These are phyloP conservation scores for Strix occidentalis DNA, from an alignment of 2,797 vertebrate genomes.

Conservation along the genomic window DNA sequence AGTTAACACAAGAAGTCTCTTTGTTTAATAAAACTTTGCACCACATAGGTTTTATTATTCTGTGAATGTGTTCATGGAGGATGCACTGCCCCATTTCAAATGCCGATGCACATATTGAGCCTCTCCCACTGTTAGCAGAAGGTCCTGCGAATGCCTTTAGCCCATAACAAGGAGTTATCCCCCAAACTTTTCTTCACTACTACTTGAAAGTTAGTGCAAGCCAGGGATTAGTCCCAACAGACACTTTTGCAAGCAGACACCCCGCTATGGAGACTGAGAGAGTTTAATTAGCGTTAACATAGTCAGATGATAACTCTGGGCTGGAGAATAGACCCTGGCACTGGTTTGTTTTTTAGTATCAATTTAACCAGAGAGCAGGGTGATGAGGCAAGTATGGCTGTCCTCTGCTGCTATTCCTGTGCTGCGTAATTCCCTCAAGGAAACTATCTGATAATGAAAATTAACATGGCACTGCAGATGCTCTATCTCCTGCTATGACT, in stretches of 20 bases:
- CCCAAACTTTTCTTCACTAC: background rate
- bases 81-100: background rate
- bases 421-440: background rate
- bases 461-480: background rate
- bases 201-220: background rate
- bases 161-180: background rate
- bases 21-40: background rate
- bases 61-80: background rate
- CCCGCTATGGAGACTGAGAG: background rate
- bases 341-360: background rate
- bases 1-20: background rate
- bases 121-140: background rate
- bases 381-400: background rate
- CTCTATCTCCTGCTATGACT: background rate
- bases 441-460: background rate
- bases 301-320: background rate
- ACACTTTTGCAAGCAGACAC: background rate
- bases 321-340: background rate
- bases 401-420: background rate
- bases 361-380: background rate
- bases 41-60: background rate
- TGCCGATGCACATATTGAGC: background rate
- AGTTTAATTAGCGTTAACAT: background rate
- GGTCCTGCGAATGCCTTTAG: background rate
- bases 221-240: background rate